Evolutionary conservation across 2,113 vertebrate species (phyloP), one percentile per base, ranked within the genome.

Genomic region (Neodon shergylaensis): DNA sequence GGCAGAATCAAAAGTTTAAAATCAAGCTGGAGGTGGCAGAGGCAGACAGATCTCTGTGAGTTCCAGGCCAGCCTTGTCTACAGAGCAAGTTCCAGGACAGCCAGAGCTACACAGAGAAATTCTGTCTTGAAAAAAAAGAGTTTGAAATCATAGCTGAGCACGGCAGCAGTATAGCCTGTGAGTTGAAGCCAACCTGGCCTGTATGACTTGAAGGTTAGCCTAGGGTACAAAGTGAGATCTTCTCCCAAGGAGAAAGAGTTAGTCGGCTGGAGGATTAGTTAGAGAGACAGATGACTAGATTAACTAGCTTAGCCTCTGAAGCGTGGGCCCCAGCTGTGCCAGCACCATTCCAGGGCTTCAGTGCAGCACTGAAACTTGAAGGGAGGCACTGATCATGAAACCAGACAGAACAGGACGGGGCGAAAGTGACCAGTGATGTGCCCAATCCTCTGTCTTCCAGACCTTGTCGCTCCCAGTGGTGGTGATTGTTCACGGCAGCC

Each of bases 401-500:
- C 17, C 63, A 66, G 42, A 13, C 28, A 47, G 28, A 44, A 47
- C 39, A 61, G 31, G 22, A 66, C 16, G 52, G 31, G 22, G 47
- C n/a, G 7, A 31, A 33, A 52, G 12, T 17, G 10, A 7, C 6
- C 1, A 9, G 8, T 16, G 8, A 6, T 12, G 11, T 1, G 0
- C 90, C 90, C 78, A 95, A 36, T 31, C 24, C 24, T 92, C 2
- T 95, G 72, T 96, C 65, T 6, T 94, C 33, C 97, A 99, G 99
- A 99, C 99, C 0, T 98, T 99, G 92, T 99, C 99, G 28, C 99
- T 99, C 97, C 99, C 99, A 0, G 99, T 99, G 90, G 99, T 99
- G 94, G 99, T 99, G 96, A 99, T 99, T 2, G 99, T 99, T 54
- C 99, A 99, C 0, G 99, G 99, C 92, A 99, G 99, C 98, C 99